These are phyloP conservation scores for Amphiura filiformis DNA, from an alignment of 35 echinoderm and acorn worm genomes.

Conservation along the genomic window DNA sequence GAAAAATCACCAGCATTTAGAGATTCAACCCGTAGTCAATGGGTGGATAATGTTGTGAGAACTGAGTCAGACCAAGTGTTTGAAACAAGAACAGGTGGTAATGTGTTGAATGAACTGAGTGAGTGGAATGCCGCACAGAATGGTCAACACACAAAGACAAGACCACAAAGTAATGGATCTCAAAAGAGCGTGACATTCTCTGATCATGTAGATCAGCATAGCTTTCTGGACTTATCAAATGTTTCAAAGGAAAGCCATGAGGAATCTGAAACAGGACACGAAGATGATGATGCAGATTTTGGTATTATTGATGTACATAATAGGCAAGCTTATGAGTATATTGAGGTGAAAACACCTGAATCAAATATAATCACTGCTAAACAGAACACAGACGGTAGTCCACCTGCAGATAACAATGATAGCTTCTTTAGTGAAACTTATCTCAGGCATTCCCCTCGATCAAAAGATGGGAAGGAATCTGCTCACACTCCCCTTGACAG, in stretches of 20 bases:
- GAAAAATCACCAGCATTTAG: background rate
- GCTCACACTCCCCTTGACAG: conserved; percentile 4
- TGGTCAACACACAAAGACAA: background rate
- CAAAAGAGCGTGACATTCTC: conserved; percentile 78
- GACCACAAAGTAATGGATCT: conserved; percentile 51
- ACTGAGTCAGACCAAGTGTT: background rate
- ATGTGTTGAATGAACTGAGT: background rate
- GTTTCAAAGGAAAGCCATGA: background rate
- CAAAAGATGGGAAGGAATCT: conserved; percentile 9
- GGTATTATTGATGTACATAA: background rate
- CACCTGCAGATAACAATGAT: background rate
- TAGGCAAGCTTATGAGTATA: background rate
- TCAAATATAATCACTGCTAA: background rate
- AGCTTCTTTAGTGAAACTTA: conserved; percentile 40
- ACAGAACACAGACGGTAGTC: background rate
- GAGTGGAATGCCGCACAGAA: background rate
- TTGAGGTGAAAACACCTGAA: background rate
- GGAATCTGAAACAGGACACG: no score
- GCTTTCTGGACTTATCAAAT: conserved; percentile 10
- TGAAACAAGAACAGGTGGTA: background rate
- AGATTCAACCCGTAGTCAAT: background rate
- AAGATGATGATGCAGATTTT: background rate
- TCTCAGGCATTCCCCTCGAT: conserved; percentile 47
- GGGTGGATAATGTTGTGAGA: no score
- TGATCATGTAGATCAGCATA: conserved; percentile 53